phyloP scores from a whole-genome alignment of 2,888 invertebrate species.

The Agonopterix alstromeriana region DNA sequence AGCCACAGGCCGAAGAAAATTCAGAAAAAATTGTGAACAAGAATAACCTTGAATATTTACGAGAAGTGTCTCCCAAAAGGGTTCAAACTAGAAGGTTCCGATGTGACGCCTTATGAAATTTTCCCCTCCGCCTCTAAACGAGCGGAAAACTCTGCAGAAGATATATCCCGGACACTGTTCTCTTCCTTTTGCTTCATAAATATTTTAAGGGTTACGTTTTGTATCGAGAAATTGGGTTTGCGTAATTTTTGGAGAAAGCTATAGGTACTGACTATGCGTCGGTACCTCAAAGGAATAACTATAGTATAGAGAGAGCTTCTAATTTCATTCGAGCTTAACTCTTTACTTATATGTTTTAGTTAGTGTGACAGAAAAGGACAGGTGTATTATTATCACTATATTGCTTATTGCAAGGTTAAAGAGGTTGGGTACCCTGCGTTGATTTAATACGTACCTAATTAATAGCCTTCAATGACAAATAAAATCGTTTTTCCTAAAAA shows the following conservation, averaged over 20 bases:
- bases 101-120: constrained; percentile 48
- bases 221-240: not conserved
- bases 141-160: constrained; percentile 17
- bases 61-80: constrained; percentile 39
- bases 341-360: no score
- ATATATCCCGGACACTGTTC: not conserved
- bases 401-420: no score
- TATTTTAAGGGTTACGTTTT: constrained; percentile 1
- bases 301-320: no score
- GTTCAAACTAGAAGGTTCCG: constrained; percentile 21
- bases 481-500: no score
- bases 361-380: no score
- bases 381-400: no score
- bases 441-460: no score
- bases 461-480: no score
- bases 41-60: constrained; percentile 63
- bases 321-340: no score
- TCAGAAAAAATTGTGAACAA: constrained; percentile 51
- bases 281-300: no score
- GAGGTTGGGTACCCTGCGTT: no score
- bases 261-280: no score
- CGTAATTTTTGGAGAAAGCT: not conserved
- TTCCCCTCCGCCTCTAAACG: constrained; percentile 20
- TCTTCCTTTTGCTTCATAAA: constrained; percentile 3
- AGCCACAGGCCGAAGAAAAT: constrained; percentile 33